Percentiles rank a stretch among this genome's conserved stretches.
These are phyloP conservation scores for Trinectes maculatus DNA, from an alignment of 2,113 vertebrate species.

Conservation along the genomic window DNA sequence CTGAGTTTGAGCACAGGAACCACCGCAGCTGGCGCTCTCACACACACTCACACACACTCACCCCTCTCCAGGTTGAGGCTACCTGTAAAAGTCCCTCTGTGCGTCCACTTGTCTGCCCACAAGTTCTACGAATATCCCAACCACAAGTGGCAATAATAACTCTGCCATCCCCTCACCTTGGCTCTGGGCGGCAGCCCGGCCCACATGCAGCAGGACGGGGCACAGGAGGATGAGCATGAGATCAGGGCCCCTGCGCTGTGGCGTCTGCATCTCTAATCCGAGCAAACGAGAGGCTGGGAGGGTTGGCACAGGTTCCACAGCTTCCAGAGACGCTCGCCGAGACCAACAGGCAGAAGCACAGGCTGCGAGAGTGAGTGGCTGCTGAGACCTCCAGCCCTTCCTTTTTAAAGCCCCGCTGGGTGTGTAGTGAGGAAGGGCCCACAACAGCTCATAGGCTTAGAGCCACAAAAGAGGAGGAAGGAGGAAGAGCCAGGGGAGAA, in stretches of 20 bases:
- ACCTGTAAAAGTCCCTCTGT: slow-evolving; percentile 41
- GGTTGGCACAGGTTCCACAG: slow-evolving; percentile 38
- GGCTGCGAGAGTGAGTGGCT: slow-evolving; percentile 63
- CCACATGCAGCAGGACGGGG: slow-evolving; percentile 47
- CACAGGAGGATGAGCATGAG: slow-evolving; percentile 68
- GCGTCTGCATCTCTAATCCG: slow-evolving; percentile 64
- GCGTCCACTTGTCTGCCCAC: slow-evolving; percentile 54
- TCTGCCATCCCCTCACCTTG: slow-evolving; percentile 77
- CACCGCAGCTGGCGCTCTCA: slow-evolving; percentile 16
- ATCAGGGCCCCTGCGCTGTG: slow-evolving; percentile 37
- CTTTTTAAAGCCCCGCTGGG: slow-evolving; percentile 82
- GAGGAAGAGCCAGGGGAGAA: slow-evolving; percentile 49
- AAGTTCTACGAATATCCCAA: slow-evolving; percentile 64
- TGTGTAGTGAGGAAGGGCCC: slow-evolving; percentile 78
- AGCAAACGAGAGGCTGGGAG: slow-evolving; percentile 46
- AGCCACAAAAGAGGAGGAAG: slow-evolving; percentile 62
- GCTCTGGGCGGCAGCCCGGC: slow-evolving; percentile 46
- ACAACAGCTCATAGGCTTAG: slow-evolving; percentile 80
- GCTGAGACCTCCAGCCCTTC: slow-evolving; percentile 74
- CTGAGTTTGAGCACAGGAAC: slow-evolving; percentile 21
- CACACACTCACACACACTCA: slow-evolving; percentile 28
- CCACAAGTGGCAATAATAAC: slow-evolving; percentile 43
- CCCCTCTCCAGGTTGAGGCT: slow-evolving; percentile 41
- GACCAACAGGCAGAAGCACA: slow-evolving; percentile 37
- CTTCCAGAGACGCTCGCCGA: slow-evolving; percentile 40